Evolutionary conservation across 37 sponge, comb jelly and placozoan genomes (phyloP).

Genomic region (Oscarella lobularis): DNA sequence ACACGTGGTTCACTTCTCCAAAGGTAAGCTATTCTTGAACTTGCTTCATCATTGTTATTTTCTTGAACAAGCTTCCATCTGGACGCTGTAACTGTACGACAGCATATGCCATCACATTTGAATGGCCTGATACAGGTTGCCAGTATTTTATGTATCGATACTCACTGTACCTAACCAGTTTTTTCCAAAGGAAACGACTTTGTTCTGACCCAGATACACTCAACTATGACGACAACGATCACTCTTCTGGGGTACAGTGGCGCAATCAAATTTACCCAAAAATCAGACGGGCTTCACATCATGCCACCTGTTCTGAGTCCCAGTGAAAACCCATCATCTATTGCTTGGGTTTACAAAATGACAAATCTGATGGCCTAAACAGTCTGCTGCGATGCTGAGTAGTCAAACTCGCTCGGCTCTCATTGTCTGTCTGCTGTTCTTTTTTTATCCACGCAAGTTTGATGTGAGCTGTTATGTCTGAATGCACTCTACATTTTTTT

Average conservation of each 20-base stretch:
- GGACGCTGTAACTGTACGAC: slow-evolving; percentile 11
- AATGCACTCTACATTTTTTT: too few relatives aligned
- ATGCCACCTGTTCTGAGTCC: slow-evolving; percentile 14
- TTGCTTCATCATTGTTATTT: too few relatives aligned
- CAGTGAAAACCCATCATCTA: neutral
- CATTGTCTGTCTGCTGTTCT: too few relatives aligned
- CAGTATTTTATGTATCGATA: too few relatives aligned
- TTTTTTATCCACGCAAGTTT: too few relatives aligned
- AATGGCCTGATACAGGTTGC: slow-evolving; percentile 32
- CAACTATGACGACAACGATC: slow-evolving; percentile 11
- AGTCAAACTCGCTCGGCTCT: too few relatives aligned
- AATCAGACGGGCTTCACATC: slow-evolving; percentile 23
- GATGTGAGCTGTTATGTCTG: too few relatives aligned
- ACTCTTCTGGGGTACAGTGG: slow-evolving; percentile 20
- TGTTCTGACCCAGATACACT: slow-evolving; percentile 9
- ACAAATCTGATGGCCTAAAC: too few relatives aligned
- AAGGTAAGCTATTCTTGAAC: slow-evolving; percentile 33
- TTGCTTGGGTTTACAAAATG: slow-evolving; percentile 31
- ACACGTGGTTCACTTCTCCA: slow-evolving; percentile 52
- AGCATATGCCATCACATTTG: slow-evolving; percentile 62
- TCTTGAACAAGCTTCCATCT: too few relatives aligned
- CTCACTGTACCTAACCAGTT: too few relatives aligned
- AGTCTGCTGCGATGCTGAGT: too few relatives aligned
- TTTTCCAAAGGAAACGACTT: neutral
- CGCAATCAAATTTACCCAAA: neutral